Evolutionary conservation across 2,113 vertebrate genomes (phyloP).

Genomic region (Corythaeola cristata): DNA sequence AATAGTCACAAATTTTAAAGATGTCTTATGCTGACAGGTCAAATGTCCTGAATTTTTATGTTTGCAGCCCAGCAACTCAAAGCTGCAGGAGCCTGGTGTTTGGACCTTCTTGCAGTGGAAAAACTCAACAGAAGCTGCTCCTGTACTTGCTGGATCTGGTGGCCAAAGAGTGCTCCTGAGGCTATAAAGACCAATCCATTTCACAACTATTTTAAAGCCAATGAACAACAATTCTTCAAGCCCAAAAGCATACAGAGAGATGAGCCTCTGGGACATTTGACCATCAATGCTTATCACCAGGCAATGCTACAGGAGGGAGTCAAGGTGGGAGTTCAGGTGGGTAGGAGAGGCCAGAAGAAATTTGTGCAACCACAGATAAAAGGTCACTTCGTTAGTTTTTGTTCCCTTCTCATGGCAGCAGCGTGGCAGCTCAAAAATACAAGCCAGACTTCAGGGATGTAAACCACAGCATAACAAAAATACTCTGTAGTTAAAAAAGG

Average conservation of each 20-base stretch:
- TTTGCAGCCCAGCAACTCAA: background rate
- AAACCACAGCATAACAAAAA: background rate
- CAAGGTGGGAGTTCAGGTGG: fast-evolving
- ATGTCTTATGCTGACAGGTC: background rate
- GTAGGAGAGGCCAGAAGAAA: background rate
- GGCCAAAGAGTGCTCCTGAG: background rate
- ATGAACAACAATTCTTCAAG: background rate
- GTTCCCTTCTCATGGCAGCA: background rate
- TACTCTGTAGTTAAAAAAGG: background rate
- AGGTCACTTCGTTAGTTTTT: background rate
- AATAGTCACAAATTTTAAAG: background rate
- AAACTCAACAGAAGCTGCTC: background rate
- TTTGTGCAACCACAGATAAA: background rate
- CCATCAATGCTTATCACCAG: background rate
- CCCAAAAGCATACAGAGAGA: background rate
- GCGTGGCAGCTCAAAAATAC: background rate
- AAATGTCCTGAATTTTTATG: background rate
- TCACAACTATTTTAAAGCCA: background rate
- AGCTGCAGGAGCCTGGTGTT: background rate
- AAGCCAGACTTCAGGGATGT: background rate
- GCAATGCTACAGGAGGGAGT: background rate
- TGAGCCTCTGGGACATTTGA: background rate
- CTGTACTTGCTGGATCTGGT: background rate
- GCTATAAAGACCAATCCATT: background rate
- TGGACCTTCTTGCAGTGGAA: background rate